Evolutionary conservation across 1,140 invertebrate genomes (phyloP), one percentile per base, ranked within the genome.

Genomic region (Neomicropteryx cornuta): DNA sequence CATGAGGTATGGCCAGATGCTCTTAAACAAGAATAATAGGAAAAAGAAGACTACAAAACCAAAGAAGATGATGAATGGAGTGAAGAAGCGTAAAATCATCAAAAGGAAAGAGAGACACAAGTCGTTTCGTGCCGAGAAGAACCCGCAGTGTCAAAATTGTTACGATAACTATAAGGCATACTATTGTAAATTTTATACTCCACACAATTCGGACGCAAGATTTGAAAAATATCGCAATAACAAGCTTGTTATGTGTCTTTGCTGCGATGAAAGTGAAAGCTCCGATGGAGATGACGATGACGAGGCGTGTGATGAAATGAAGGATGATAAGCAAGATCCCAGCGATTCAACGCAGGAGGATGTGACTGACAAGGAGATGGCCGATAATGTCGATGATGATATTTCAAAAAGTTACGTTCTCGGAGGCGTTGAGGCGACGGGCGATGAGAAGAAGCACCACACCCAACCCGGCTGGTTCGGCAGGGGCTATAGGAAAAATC

Each of bases 381-480:
- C 17, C 16, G 46, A 50, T 28, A 40, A 37, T 56, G 58, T 48
- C 39, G 42, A 21, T 52, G 55, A 50, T 48, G 56, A 42, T 30
- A 33, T 45, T 44, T 20, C 40, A 30, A 3, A 40, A 23, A 18
- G 37, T 3, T 31, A 32, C 16, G 30, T 29, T 4, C 30, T 14
- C 36, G 21, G 33, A 37, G 17, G 4, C 36, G 2, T 16, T 18
- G 20, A 3, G 6, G 39, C 2, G 2, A 11, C 30, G 18, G 35
- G 11, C 27, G 38, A 36, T 20, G 36, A 34, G 14, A 58, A 39
- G 35, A 56, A 29, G 27, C 53, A 48, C 11, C 59, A 58, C 43
- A 60, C 66, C n/a, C 70, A 72, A 47, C 63, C 71, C 1, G 72
- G 72, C 5, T 75, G 72, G 72, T 75, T 72, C 50, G 72, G 72